Evolutionary conservation across 2,113 vertebrate genomes (phyloP), one percentile per base, ranked within the genome.

Genomic region (Hippocampus comes): DNA sequence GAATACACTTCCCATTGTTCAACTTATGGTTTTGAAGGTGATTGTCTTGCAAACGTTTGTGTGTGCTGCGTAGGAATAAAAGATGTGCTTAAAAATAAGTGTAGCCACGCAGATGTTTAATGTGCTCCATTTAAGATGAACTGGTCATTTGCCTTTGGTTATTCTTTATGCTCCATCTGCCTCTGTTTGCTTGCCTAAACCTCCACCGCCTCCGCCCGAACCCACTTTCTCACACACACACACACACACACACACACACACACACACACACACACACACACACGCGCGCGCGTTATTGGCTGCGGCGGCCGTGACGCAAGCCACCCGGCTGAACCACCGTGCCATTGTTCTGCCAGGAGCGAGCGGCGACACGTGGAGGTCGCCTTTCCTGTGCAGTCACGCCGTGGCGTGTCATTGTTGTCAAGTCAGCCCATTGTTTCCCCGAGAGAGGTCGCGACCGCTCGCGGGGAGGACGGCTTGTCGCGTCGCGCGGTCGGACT

Each of bases 91-190:
- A 73, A 70, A n/a, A 70, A 67, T 49, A 23, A 51, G 27, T 41
- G 66, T 34, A 74, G 72, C 70, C 81, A 84, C 87, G 84, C 89
- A 90, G 87, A 90, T 90, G 88, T 91, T 88, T 89, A 87, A 90
- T 86, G 84, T 63, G 82, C 86, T 84, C 79, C 77, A 21, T 82
- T 87, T 84, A 78, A 83, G 82, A 87, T 73, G 76, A 82, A 89
- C 83, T 77, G 85, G 85, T 89, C 86, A 90, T 90, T 89, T 83
- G 85, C 86, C 81, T 79, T 81, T 81, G 86, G 87, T 86, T 80
- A 88, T 89, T 89, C 83, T 89, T 86, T 88, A 86, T 86, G 87
- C 84, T 88, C 87, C 83, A 88, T 90, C 83, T 89, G 85, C 82
- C 77, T 85, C 77, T 83, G 38, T 87, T 89, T 83, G 83, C 76